phyloP scores from a whole-genome alignment of 2,113 vertebrate species.

The Bostrychus sinensis region DNA sequence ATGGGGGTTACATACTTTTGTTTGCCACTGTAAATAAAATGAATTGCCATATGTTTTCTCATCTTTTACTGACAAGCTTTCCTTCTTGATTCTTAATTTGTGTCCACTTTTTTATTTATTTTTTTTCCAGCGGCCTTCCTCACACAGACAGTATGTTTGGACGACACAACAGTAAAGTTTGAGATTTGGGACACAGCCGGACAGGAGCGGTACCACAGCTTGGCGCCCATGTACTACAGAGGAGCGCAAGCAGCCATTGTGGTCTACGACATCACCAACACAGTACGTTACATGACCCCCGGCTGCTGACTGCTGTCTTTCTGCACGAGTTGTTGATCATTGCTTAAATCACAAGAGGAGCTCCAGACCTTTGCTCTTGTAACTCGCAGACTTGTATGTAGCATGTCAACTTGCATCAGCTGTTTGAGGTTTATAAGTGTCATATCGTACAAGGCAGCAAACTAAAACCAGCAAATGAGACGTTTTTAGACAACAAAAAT shows the following conservation, averaged over 20 bases:
- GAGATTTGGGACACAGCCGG: conserved; percentile 99
- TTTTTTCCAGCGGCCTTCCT: conserved; percentile 91
- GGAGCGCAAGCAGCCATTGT: conserved; percentile 98
- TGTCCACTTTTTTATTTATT: neutral
- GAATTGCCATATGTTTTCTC: no score
- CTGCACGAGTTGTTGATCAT: conserved; percentile 46
- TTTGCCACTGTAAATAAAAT: no score
- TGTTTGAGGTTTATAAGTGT: conserved; percentile 23
- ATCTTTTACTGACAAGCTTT: no score
- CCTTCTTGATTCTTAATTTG: no score
- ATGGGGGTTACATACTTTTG: no score
- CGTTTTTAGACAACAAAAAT: no score
- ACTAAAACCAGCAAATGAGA: no score
- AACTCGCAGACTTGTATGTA: neutral
- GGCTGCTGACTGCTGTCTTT: conserved; percentile 26
- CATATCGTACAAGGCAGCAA: neutral
- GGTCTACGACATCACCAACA: conserved; percentile 98
- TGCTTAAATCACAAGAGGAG: conserved; percentile 16
- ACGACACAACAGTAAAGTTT: conserved; percentile 99
- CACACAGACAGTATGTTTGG: conserved; percentile 98
- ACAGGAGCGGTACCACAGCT: conserved; percentile 97
- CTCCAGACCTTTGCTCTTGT: conserved; percentile 51
- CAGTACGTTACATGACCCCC: conserved; percentile 78
- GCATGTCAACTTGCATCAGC: neutral
- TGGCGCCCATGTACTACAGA: conserved; percentile 98